These are phyloP conservation scores for Scaptodrosophila latifasciaeformis DNA, from an alignment of 2,888 invertebrate genomes.

Conservation along the genomic window DNA sequence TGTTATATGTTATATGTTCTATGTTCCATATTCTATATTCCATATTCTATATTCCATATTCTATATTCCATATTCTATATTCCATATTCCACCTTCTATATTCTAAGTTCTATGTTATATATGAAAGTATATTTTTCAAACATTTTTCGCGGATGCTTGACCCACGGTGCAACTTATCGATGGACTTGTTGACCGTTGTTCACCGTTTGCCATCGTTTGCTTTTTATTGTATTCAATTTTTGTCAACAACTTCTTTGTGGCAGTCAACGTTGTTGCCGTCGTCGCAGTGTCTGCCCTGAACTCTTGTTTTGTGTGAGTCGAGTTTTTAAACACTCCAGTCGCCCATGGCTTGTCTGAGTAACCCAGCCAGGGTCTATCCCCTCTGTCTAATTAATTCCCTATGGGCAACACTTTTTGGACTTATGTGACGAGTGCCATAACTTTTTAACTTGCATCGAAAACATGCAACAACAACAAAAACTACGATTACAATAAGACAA, in stretches of 20 bases:
- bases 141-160: too few species aligned
- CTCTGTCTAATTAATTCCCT: conserved; percentile 60
- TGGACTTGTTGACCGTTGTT: conserved; percentile 27
- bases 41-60: too few species aligned
- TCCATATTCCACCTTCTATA: too few species aligned
- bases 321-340: not conserved
- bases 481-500: too few species aligned
- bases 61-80: too few species aligned
- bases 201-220: conserved; percentile 17
- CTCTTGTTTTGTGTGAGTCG: conserved; percentile 7
- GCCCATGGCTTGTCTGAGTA: not conserved
- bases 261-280: conserved; percentile 5
- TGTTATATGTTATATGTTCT: too few species aligned
- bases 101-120: too few species aligned
- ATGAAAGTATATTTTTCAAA: too few species aligned
- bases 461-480: too few species aligned
- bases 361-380: too few species aligned
- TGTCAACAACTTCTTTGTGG: conserved; percentile 41
- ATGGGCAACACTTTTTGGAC: conserved; percentile 56
- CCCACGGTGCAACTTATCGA: not conserved
- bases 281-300: conserved; percentile 21
- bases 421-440: conserved; percentile 8
- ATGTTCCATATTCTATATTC: too few species aligned
- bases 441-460: too few species aligned
- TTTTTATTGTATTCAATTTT: conserved; percentile 55